Conservation (phyloP, 1,140 invertebrate genomes). For the Cotesia vestalis region DNA sequence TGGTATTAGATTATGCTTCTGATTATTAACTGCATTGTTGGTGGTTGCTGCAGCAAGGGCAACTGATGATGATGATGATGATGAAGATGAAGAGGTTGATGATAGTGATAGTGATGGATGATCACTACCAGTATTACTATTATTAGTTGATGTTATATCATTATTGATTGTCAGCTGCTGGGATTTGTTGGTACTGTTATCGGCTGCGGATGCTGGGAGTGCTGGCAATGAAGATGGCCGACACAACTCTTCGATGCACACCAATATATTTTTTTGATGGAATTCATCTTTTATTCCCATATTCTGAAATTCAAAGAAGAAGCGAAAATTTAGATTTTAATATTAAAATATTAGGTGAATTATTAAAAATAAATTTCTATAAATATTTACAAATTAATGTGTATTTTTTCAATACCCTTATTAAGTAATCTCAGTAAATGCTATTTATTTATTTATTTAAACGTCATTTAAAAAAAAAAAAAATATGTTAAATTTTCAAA, state of each 20-base stretch:
- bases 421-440: too few relatives aligned
- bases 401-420: too few relatives aligned
- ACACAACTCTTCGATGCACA: slow-evolving; percentile 77
- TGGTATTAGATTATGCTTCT: slow-evolving; percentile 68
- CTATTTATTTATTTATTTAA: too few relatives aligned
- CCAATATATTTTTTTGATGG: slow-evolving; percentile 77
- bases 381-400: too few relatives aligned
- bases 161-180: slow-evolving; percentile 25
- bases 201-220: slow-evolving; percentile 39
- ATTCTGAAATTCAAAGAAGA: slow-evolving; percentile 64
- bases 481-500: too few relatives aligned
- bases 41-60: slow-evolving; percentile 35
- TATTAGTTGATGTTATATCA: slow-evolving; percentile 17
- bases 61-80: too few relatives aligned
- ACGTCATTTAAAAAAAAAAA: too few relatives aligned
- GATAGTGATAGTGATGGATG: too few relatives aligned
- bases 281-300: slow-evolving; percentile 83
- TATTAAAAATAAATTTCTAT: too few relatives aligned
- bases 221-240: slow-evolving; percentile 53
- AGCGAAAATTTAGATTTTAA: neutral
- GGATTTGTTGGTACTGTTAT: slow-evolving; percentile 35
- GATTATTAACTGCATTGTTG: slow-evolving; percentile 40
- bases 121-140: slow-evolving; percentile 33
- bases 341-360: neutral
- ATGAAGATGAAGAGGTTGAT: too few relatives aligned